These are phyloP conservation scores for Notechis scutatus DNA, from an alignment of 2,113 vertebrate species.

Conservation along the genomic window DNA sequence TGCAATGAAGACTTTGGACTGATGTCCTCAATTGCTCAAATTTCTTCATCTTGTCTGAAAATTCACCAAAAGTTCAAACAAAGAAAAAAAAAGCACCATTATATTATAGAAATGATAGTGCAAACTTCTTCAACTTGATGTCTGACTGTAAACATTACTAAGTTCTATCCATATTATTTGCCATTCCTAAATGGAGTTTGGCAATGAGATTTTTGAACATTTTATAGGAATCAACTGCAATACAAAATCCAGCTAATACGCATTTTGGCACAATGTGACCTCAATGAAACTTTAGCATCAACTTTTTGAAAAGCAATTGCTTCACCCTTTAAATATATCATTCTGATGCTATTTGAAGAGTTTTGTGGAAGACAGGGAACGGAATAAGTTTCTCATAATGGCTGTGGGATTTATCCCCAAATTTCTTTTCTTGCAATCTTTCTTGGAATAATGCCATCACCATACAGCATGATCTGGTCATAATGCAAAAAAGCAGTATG, in stretches of 20 bases:
- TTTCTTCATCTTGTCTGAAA: neutral
- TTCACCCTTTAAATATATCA: neutral
- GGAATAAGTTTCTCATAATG: neutral
- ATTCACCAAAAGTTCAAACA: neutral
- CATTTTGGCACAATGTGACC: neutral
- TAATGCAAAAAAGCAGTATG: neutral
- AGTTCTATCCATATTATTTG: neutral
- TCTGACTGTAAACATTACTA: neutral
- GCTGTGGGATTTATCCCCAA: neutral
- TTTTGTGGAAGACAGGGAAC: neutral
- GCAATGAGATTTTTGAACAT: constrained; percentile 1
- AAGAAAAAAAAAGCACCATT: neutral
- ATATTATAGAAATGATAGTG: neutral
- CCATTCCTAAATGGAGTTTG: neutral
- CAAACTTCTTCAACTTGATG: neutral
- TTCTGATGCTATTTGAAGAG: neutral
- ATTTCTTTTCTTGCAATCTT: neutral
- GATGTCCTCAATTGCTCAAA: neutral
- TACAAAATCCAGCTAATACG: constrained; percentile 7
- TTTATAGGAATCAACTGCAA: neutral
- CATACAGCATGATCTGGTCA: neutral
- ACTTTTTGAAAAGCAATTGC: constrained; percentile 2
- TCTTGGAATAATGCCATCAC: neutral
- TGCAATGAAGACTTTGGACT: neutral
- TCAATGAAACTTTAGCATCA: constrained; percentile 14